A percentile compares a stretch with the other conserved stretches of the same genome.
phyloP scores from a whole-genome alignment of 2,888 invertebrate species.

The Andrena bicolor region DNA sequence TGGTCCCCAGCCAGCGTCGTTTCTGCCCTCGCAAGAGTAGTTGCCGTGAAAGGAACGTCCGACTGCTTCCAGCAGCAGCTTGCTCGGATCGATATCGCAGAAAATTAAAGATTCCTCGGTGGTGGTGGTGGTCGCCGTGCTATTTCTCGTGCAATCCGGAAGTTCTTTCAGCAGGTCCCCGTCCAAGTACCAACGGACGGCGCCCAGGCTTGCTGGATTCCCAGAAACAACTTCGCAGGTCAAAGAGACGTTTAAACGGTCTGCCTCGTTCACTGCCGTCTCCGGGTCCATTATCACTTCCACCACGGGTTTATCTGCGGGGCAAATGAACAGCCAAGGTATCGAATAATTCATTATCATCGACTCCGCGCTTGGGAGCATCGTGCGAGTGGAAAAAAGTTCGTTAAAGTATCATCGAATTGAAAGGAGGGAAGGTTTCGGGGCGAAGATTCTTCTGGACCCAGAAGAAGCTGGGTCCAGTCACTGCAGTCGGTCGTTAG shows the following conservation, averaged over 20 bases:
- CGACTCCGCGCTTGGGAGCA: too few relatives aligned
- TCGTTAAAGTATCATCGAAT: too few relatives aligned
- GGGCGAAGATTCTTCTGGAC: too few relatives aligned
- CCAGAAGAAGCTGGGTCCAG: too few relatives aligned
- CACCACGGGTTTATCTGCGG: constrained; percentile 92
- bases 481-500: too few relatives aligned
- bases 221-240: constrained; percentile 92
- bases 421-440: too few relatives aligned
- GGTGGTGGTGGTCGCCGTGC: constrained; percentile 69
- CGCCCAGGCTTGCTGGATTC: constrained; percentile 90
- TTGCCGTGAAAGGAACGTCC: constrained; percentile 96
- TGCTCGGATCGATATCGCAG: constrained; percentile 94
- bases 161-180: constrained; percentile 93
- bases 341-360: neutral
- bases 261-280: constrained; percentile 91
- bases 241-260: constrained; percentile 92
- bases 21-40: constrained; percentile 96
- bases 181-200: constrained; percentile 95
- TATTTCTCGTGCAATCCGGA: constrained; percentile 90
- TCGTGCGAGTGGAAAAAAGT: too few relatives aligned
- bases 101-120: constrained; percentile 86
- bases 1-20: constrained; percentile 95
- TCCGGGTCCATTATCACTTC: constrained; percentile 91
- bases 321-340: constrained; percentile 41
- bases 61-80: constrained; percentile 93